Conservation (phyloP, 2,797 vertebrate species). For the Anolis apletophallus region DNA sequence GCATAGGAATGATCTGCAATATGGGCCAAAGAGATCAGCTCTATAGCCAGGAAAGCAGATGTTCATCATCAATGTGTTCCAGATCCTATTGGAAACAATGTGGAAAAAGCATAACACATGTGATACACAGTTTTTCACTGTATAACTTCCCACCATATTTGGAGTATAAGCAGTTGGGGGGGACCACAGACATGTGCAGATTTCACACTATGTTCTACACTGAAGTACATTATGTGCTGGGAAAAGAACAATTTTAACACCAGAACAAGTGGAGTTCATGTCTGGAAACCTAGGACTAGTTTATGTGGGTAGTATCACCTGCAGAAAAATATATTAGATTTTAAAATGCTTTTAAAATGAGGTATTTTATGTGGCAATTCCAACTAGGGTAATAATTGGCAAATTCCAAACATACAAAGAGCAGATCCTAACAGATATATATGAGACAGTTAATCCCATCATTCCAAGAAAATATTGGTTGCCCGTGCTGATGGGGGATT, state of each 20-base stretch:
- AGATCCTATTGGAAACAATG: constrained; percentile 1
- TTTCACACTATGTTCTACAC: too few relatives aligned
- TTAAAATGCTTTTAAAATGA: not conserved
- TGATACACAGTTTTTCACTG: too few relatives aligned
- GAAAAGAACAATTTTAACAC: too few relatives aligned
- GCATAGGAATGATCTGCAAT: not conserved
- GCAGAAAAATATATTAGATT: not conserved
- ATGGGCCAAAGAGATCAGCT: not conserved
- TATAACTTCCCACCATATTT: too few relatives aligned
- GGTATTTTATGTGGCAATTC: not conserved
- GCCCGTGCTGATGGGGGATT: too few relatives aligned
- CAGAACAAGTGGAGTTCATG: not conserved
- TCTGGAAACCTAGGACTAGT: not conserved
- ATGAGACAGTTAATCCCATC: not conserved
- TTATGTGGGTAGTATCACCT: not conserved
- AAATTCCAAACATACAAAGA: not conserved
- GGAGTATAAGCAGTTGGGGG: too few relatives aligned
- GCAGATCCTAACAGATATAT: not conserved
- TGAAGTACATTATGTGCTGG: too few relatives aligned
- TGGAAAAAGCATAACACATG: too few relatives aligned
- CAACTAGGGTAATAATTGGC: not conserved
- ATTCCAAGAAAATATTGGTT: too few relatives aligned
- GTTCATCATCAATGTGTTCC: not conserved
- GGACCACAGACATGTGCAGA: too few relatives aligned
- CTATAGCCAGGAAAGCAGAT: constrained; percentile 15